Evolutionary conservation across 2,797 vertebrate species (phyloP), one percentile per base, ranked within the genome.

Genomic region (Alcedo quadribrachys): DNA sequence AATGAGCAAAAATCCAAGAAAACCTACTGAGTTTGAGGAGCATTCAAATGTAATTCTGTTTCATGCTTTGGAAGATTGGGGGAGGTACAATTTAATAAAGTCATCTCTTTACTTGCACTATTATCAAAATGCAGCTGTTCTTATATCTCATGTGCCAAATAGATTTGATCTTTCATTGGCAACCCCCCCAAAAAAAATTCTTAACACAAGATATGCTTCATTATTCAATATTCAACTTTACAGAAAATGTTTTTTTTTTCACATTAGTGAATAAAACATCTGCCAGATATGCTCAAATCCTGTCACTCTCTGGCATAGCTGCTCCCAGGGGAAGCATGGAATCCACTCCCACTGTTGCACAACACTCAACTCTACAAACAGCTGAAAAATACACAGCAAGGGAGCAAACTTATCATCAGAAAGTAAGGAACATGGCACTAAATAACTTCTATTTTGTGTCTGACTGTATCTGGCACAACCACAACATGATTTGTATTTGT

Each of bases 1-100:
- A 80, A 45, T 70, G 25, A 80, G 73, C 15, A 89, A 83, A 87
- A 85, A 73, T 66, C 8, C 40, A 78, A 79, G 45, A 73, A 90
- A 69, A 67, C 15, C 20, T 35, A 42, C 19, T 50, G 32, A 57
- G 2, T 53, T 92, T 92, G 28, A 0, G 0, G 30, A 70, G 9
- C 6, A 9, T 69, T 75, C 12, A 53, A 81, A 86, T 45, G 20
- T 66, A 85, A 60, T 55, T 79, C n/a, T 63, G 9, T 6, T 75
- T 81, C 40, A 67, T 79, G 22, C 20, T 76, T 71, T 63, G 68
- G 24, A 84, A 57, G 48, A 74, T 80, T 57, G 63, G 8, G 28
- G 24, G 37, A 65, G 12, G 50, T n/a, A 43, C 5, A 67, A 20
- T 86, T 86, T 77, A 88, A 75, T 76, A 74, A 27, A 20, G 53